Evolutionary conservation across 2,113 vertebrate genomes (phyloP), one percentile per base, ranked within the genome.

Genomic region (Centropus bengalensis): DNA sequence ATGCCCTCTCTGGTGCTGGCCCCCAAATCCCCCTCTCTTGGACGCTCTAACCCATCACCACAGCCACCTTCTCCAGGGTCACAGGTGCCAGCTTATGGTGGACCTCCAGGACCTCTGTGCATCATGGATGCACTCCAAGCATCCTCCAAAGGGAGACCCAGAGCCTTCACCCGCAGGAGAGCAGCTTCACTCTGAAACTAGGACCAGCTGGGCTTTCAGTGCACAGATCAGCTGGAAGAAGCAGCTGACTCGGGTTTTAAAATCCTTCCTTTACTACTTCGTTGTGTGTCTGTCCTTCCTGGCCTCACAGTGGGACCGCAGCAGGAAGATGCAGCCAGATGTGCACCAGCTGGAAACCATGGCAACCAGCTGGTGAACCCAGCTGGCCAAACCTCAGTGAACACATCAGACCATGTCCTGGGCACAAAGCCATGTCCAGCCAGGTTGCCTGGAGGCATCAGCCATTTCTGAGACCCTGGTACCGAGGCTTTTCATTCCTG

Each of bases 121-220:
- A 44, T 44, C 44, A 44, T 44, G 44, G 14, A 44, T 44, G 44
- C 17, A 17, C 44, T 44, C 44, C 44, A 44, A 44, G 44, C 13
- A 44, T 24, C 8, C 7, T 44, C 6, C 6, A 2, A 26, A 45
- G 0, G 23, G 42, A 52, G 18, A 42, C 38, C 27, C 0, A 6
- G 67, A 95, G 30, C 69, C 66, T 68, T 23, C 54, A 45, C 11
- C 58, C 10, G 0, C 2, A 26, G 60, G 75, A 88, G 88, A 47
- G 47, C 2, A 5, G 55, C 56, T 81, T 67, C 69, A 10, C 19
- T 44, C 56, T 6, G 2, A 26, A 56, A 28, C 10, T 2, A 0
- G 67, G 58, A 85, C 66, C 77, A 79, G 4, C 1, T 5, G 33
- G 10, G 33, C 33, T 52, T 88, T 55, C 44, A 4, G 5, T 68